These are phyloP conservation scores for Limnephilus lunatus DNA, from an alignment of 2,888 invertebrate species.

Conservation along the genomic window DNA sequence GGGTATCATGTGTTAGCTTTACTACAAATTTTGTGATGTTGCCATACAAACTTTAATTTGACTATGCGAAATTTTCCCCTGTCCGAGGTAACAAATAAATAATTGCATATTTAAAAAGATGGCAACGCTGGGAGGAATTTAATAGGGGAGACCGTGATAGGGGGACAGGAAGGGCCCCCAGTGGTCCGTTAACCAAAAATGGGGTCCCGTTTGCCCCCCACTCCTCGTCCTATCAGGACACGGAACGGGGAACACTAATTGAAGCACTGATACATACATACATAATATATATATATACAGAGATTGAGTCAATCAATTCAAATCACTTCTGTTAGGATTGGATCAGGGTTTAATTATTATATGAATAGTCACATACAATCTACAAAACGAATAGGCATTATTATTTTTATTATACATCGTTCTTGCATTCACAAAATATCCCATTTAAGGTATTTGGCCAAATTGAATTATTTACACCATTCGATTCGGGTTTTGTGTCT, in stretches of 20 bases:
- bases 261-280: constrained; percentile 15
- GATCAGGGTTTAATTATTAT: background rate
- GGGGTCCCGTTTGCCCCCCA: constrained; percentile 5
- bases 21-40: background rate
- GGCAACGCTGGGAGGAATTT: constrained; percentile 7
- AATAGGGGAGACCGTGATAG: background rate
- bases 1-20: background rate
- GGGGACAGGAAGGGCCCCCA: constrained; percentile 21
- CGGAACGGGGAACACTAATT: constrained; percentile 21
- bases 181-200: constrained; percentile 20
- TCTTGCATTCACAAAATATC: no score
- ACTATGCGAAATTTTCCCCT: background rate
- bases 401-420: no score
- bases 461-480: no score
- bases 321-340: background rate
- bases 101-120: constrained; percentile 27
- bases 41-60: background rate
- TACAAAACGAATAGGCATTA: background rate
- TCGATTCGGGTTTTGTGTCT: no score
- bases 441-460: no score
- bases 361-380: background rate
- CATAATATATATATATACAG: background rate
- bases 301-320: background rate
- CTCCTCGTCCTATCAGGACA: background rate
- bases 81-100: background rate